Evolutionary conservation across 1,140 invertebrate genomes (phyloP), one percentile per base, ranked within the genome.

Genomic region (Lineus longissimus): DNA sequence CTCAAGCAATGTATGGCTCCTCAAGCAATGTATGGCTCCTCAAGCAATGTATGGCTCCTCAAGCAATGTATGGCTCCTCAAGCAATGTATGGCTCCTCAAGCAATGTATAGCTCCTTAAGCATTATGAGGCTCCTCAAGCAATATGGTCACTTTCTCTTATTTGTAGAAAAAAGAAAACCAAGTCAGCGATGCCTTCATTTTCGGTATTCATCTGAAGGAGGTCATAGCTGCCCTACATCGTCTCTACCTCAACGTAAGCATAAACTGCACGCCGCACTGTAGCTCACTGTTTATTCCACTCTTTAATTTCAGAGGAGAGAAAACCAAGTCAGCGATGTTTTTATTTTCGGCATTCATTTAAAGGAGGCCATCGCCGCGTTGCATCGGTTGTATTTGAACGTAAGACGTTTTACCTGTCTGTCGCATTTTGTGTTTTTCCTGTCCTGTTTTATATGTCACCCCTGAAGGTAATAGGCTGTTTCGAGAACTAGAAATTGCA

Each of bases 181-280:
- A 73, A 55, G 75, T 75, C 0, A 77, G 70, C 61, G 74, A 73
- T 65, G 70, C 71, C 23, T 79, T 79, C 64, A 60, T 79, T 62
- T 79, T 79, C 70, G 77, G 77, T 25, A 76, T 79, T 55, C 73
- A 75, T 23, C 58, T 79, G 2, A 77, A 77, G 66, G 77, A 79
- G 67, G 76, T 75, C 27, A 73, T 79, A 9, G 77, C 75, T 62
- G 77, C 77, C 59, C 64, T 79, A 31, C 77, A 79, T 56, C 72
- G 75, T 68, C 71, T 79, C 59, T 79, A 79, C 61, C 62, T 79
- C 22, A 77, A 79, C 68, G 77, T 79, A 69, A 79, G 76, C 40
- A 60, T 62, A 30, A 57, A 30, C 13, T 15, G 60, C n/a, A 11
- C 33, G 30, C 22, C 7, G 7, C 11, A 54, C 25, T 15, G 33